These are phyloP conservation scores for Bombus pascuorum DNA, from an alignment of 1,140 invertebrate species.

Conservation along the genomic window DNA sequence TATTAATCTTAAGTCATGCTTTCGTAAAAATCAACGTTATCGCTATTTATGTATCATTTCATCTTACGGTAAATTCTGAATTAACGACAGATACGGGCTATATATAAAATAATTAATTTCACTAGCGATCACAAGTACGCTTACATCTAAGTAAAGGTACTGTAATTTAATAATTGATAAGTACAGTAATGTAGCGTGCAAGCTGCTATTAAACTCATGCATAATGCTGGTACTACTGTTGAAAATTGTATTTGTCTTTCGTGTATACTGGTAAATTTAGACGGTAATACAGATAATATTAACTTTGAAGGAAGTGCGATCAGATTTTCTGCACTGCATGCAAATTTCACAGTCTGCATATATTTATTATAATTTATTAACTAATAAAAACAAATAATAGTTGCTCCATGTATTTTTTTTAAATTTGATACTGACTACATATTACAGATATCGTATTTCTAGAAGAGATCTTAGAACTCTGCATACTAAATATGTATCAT, in stretches of 20 bases:
- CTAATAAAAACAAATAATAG: background rate
- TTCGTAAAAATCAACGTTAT: background rate
- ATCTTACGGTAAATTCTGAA: no score
- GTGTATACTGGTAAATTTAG: background rate
- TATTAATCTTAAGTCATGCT: background rate
- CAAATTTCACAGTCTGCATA: background rate
- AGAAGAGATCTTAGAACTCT: background rate
- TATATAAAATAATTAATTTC: background rate
- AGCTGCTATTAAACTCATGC: background rate
- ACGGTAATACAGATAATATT: conserved; percentile 2
- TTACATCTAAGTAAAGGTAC: background rate
- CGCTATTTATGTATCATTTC: background rate
- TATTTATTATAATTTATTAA: background rate
- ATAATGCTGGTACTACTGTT: background rate
- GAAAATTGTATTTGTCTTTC: conserved; percentile 8
- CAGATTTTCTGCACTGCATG: background rate
- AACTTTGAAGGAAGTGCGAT: conserved; percentile 3
- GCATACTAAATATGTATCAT: no score
- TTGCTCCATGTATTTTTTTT: background rate
- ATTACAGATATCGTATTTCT: background rate
- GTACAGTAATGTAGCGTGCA: background rate
- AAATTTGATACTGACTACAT: background rate
- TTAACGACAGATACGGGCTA: background rate
- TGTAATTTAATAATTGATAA: conserved; percentile 13
- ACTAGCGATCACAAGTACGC: background rate